Evolutionary conservation across 2,888 invertebrate genomes (phyloP).

Genomic region (Netelia virgata): DNA sequence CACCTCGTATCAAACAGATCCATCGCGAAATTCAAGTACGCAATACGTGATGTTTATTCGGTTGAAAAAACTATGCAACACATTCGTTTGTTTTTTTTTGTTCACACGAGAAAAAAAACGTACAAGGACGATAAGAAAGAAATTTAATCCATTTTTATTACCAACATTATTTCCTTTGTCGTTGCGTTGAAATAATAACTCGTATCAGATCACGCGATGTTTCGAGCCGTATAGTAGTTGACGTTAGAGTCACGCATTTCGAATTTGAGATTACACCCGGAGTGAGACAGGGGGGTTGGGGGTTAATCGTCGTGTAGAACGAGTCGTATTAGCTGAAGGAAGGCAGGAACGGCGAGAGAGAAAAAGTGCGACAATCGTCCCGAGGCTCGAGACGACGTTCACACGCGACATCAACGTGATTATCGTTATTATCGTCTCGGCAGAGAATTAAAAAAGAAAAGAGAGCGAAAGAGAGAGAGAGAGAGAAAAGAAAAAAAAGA

Average conservation of each 20-base stretch:
- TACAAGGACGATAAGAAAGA: too few relatives aligned
- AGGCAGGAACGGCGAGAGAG: slow-evolving; percentile 9
- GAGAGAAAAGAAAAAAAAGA: background rate
- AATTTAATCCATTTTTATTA: background rate
- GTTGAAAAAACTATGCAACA: background rate
- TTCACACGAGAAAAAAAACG: background rate
- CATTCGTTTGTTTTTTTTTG: background rate
- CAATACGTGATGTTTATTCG: background rate
- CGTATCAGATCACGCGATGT: background rate
- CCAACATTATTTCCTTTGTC: too few relatives aligned
- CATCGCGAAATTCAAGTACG: background rate
- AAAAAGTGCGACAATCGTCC: slow-evolving; percentile 65
- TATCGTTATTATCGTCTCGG: slow-evolving; percentile 57
- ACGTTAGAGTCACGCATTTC: slow-evolving; percentile 23
- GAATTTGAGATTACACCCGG: slow-evolving; percentile 19
- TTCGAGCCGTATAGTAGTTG: slow-evolving; percentile 1
- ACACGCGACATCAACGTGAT: slow-evolving; percentile 52
- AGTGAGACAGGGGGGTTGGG: too few relatives aligned
- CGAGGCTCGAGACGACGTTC: slow-evolving; percentile 37
- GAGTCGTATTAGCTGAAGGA: background rate
- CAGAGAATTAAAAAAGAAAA: slow-evolving; percentile 15
- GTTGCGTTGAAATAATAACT: background rate
- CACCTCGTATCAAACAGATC: background rate
- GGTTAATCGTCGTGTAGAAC: too few relatives aligned
- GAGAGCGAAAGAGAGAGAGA: slow-evolving; percentile 2